Percentiles rank a stretch among this genome's conserved stretches.
Conservation (phyloP, 2,113 vertebrate genomes). For the Oophaga pumilio region DNA sequence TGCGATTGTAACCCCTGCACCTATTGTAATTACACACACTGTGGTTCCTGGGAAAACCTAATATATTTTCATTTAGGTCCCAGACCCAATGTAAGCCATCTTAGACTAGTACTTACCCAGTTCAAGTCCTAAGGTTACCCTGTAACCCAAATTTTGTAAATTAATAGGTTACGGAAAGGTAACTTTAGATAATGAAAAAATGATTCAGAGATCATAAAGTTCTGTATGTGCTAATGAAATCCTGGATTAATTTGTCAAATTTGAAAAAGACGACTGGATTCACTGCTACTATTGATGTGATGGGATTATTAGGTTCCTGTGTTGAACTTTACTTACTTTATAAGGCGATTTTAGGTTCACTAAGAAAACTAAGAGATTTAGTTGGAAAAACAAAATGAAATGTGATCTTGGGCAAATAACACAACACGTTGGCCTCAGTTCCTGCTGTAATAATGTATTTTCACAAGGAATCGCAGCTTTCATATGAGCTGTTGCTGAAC, state of each 20-base stretch:
- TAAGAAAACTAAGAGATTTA: slow-evolving; percentile 38
- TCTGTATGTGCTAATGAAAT: not conserved
- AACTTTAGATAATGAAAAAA: too few species aligned
- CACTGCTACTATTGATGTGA: not conserved
- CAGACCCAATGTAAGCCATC: too few species aligned
- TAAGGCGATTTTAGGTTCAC: slow-evolving; percentile 37
- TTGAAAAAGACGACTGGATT: not conserved
- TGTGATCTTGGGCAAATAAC: slow-evolving; percentile 15
- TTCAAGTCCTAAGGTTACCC: too few species aligned
- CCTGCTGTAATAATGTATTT: slow-evolving; percentile 14
- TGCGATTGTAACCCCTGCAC: too few species aligned
- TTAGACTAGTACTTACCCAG: too few species aligned
- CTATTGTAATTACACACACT: too few species aligned
- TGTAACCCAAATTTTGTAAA: too few species aligned
- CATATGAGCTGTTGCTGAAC: slow-evolving; percentile 32
- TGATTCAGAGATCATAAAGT: too few species aligned
- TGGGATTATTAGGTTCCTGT: not conserved
- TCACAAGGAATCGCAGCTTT: slow-evolving; percentile 9
- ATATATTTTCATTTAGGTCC: too few species aligned
- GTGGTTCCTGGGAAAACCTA: too few species aligned
- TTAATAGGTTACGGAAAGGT: too few species aligned
- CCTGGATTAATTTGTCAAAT: not conserved
- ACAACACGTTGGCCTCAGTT: slow-evolving; percentile 31
- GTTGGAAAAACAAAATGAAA: slow-evolving; percentile 43
- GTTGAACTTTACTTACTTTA: slow-evolving; percentile 37